Evolutionary conservation across 2,797 vertebrate genomes (phyloP).

Genomic region (Hydrolagus colliei): DNA sequence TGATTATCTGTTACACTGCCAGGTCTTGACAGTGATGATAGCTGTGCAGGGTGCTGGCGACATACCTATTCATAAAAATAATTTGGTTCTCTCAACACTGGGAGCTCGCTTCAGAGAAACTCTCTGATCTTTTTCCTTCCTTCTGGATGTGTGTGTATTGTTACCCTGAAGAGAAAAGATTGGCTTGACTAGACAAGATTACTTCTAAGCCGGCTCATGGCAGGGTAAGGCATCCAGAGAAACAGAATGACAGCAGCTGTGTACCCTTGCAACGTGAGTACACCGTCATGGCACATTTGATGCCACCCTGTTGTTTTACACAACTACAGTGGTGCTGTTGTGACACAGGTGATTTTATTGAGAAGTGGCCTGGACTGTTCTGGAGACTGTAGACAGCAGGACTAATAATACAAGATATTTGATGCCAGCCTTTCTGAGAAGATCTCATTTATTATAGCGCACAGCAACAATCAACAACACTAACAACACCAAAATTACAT

Average conservation of each 20-base stretch:
- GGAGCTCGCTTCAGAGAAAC: not conserved
- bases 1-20: slow-evolving; percentile 71
- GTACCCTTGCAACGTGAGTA: not conserved
- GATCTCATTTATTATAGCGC: too few species aligned
- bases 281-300: too few species aligned
- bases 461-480: too few species aligned
- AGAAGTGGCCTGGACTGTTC: not conserved
- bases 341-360: not conserved
- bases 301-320: not conserved
- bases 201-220: not conserved
- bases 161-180: not conserved
- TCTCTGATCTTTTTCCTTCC: slow-evolving; percentile 18
- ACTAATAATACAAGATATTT: not conserved
- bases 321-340: not conserved
- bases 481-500: too few species aligned
- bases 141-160: not conserved
- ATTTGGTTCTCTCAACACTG: not conserved
- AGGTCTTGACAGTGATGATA: slow-evolving; percentile 46
- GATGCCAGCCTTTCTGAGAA: not conserved
- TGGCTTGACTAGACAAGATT: not conserved
- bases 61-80: slow-evolving; percentile 32
- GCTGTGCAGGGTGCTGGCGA: slow-evolving; percentile 18
- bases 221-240: too few species aligned
- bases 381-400: not conserved
- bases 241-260: not conserved